Evolutionary conservation across 2,888 invertebrate genomes (phyloP).

Genomic region (Onthophagus sagittarius): DNA sequence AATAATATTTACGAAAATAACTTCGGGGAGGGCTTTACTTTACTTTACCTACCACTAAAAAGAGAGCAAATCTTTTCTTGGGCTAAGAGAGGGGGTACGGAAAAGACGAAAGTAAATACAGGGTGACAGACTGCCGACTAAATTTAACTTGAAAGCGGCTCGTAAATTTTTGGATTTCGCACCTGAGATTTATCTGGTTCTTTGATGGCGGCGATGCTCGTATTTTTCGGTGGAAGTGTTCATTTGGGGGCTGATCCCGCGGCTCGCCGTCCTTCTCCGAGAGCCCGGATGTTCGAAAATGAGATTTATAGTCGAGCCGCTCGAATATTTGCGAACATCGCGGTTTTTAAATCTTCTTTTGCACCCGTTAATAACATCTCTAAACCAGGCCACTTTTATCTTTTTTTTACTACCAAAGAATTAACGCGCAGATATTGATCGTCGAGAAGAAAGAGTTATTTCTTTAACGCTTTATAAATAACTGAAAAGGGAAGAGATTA

Average conservation of each 20-base stretch:
- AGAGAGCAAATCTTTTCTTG: too few species aligned
- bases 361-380: neutral
- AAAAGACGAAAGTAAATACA: neutral
- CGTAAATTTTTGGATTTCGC: neutral
- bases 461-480: neutral
- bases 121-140: neutral
- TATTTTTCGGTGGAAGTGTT: slow-evolving; percentile 8
- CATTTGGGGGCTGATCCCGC: slow-evolving; percentile 2
- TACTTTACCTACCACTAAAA: too few species aligned
- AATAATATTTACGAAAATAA: neutral
- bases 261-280: neutral
- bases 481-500: neutral
- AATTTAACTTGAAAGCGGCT: neutral
- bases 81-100: neutral
- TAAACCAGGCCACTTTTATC: neutral
- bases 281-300: neutral
- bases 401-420: neutral
- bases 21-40: neutral
- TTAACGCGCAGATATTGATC: neutral
- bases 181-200: neutral
- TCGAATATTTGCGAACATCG: neutral
- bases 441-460: neutral
- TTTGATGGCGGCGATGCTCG: neutral
- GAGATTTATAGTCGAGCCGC: neutral
- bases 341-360: neutral